Evolutionary conservation across 2,888 invertebrate species (phyloP).

Genomic region (Ennomos fuscantarius): DNA sequence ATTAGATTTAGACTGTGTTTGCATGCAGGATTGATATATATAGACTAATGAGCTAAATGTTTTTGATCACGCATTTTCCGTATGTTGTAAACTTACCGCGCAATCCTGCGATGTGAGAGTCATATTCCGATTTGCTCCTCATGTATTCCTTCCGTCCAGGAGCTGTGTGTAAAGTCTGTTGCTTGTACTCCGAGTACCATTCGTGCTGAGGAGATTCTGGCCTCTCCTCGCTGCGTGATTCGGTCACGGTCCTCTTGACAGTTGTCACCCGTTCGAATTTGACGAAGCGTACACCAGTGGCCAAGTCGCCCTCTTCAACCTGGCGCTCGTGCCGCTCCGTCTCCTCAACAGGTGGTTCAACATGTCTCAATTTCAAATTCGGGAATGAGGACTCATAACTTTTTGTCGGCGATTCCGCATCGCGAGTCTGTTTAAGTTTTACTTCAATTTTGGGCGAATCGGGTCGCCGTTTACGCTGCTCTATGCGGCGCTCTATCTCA

Average conservation of each 20-base stretch:
- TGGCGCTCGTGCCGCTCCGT: conserved; percentile 63
- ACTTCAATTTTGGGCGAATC: conserved; percentile 86
- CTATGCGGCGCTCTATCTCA: conserved; percentile 86
- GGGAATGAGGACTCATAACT: conserved; percentile 70
- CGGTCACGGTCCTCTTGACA: conserved; percentile 86
- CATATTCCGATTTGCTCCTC: conserved; percentile 93
- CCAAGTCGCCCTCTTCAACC: conserved; percentile 88
- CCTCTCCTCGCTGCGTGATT: conserved; percentile 71
- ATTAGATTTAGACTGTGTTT: conserved; percentile 26
- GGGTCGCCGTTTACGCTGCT: conserved; percentile 82
- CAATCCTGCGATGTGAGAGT: conserved; percentile 93
- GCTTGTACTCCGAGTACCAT: conserved; percentile 79
- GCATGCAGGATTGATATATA: conserved; percentile 27
- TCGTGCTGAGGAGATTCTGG: conserved; percentile 77
- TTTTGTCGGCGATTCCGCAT: conserved; percentile 77
- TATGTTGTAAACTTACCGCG: conserved; percentile 87
- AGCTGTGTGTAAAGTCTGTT: conserved; percentile 86
- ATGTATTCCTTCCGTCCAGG: conserved; percentile 88
- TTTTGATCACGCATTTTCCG: conserved; percentile 20
- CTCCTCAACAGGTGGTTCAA: conserved; percentile 65
- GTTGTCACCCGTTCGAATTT: conserved; percentile 89
- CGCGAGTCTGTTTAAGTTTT: conserved; percentile 84
- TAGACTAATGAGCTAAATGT: conserved; percentile 11
- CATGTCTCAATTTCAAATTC: conserved; percentile 78
- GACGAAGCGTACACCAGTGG: conserved; percentile 87